Evolutionary conservation across 2,888 invertebrate genomes (phyloP).

Genomic region (Euzophera pinguis): DNA sequence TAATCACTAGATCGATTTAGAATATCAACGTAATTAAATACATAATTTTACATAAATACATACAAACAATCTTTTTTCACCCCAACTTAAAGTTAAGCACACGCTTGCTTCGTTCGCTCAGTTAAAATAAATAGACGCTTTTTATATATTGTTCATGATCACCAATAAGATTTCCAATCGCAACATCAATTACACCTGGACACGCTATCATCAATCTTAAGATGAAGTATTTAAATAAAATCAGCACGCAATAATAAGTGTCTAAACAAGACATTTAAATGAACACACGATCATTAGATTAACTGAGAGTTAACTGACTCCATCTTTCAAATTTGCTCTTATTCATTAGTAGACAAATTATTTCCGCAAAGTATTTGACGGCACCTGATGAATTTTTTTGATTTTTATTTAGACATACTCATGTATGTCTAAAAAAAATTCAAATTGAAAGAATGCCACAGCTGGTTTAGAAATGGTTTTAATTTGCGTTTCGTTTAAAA

Average conservation of each 20-base stretch:
- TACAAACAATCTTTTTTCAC: too few species aligned
- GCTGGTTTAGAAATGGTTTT: conserved; percentile 56
- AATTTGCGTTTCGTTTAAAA: conserved; percentile 53
- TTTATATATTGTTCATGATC: background rate
- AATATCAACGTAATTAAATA: too few species aligned
- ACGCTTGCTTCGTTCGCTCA: too few species aligned
- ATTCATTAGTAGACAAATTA: conserved; percentile 40
- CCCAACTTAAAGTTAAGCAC: too few species aligned
- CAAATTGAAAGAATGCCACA: conserved; percentile 49
- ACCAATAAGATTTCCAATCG: background rate
- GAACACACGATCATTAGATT: conserved; percentile 33
- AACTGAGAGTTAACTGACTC: conserved; percentile 23
- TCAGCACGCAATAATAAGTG: conserved; percentile 5
- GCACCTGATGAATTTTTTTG: conserved; percentile 34
- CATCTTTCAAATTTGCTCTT: conserved; percentile 23
- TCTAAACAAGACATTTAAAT: conserved; percentile 31
- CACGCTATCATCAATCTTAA: conserved; percentile 4
- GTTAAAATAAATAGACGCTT: too few species aligned
- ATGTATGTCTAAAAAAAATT: background rate
- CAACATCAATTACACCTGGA: background rate
- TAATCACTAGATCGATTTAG: too few species aligned
- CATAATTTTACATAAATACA: too few species aligned
- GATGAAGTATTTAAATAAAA: conserved; percentile 7
- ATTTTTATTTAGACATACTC: too few species aligned
- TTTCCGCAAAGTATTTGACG: conserved; percentile 42